Conservation (phyloP, 2,113 vertebrate genomes). For the Accipiter virgatus region DNA sequence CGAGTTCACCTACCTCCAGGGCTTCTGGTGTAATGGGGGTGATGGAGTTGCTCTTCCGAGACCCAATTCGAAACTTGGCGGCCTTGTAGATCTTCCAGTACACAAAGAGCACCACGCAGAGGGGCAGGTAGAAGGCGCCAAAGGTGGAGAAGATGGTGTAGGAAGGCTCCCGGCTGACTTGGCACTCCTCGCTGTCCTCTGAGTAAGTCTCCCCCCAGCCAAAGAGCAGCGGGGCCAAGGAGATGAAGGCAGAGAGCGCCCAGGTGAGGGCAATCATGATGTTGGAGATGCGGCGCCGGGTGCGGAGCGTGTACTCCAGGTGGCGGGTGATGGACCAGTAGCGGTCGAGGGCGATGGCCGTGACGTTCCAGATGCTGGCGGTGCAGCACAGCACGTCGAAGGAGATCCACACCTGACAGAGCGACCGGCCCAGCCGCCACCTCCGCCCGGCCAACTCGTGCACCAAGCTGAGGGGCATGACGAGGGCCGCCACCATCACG, state of each 20-base stretch:
- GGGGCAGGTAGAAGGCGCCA: constrained; percentile 93
- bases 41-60: constrained; percentile 87
- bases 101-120: constrained; percentile 95
- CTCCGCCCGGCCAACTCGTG: constrained; percentile 85
- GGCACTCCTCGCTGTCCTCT: constrained; percentile 81
- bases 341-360: constrained; percentile 92
- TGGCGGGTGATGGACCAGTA: constrained; percentile 98
- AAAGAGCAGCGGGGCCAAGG: constrained; percentile 89
- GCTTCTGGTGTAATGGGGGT: constrained; percentile 81
- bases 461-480: constrained; percentile 94
- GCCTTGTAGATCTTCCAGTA: constrained; percentile 99
- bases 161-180: constrained; percentile 91
- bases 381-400: constrained; percentile 97
- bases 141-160: constrained; percentile 96
- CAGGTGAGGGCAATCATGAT: constrained; percentile 92
- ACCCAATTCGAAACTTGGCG: constrained; percentile 88
- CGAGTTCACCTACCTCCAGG: constrained; percentile 72
- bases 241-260: constrained; percentile 89
- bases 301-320: constrained; percentile 89
- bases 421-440: constrained; percentile 86
- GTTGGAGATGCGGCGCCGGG: constrained; percentile 87
- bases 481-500: constrained; percentile 91
- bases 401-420: constrained; percentile 94
- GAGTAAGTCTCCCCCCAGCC: constrained; percentile 95
- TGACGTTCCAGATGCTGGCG: constrained; percentile 98